phyloP scores from a whole-genome alignment of 2,888 invertebrate genomes.

The Leptarthrus brevirostris region DNA sequence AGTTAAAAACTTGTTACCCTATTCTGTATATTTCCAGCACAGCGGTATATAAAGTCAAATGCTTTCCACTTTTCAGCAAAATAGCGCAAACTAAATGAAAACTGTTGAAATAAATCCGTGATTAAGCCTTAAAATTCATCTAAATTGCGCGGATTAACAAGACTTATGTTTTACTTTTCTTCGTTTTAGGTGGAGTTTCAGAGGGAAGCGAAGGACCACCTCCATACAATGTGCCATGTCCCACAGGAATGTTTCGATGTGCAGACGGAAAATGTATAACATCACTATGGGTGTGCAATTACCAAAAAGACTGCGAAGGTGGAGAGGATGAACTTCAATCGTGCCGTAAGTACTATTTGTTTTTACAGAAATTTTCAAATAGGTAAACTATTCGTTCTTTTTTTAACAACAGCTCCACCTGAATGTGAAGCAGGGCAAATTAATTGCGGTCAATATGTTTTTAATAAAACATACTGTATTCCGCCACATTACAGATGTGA shows the following conservation, averaged over 20 bases:
- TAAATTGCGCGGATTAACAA: not conserved
- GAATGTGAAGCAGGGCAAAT: slow-evolving; percentile 93
- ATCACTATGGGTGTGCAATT: slow-evolving; percentile 89
- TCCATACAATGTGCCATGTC: slow-evolving; percentile 70
- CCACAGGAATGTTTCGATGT: slow-evolving; percentile 83
- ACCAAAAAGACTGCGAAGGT: slow-evolving; percentile 92
- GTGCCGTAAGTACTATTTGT: slow-evolving; percentile 79
- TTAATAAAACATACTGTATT: slow-evolving; percentile 96
- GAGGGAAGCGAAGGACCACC: slow-evolving; percentile 57
- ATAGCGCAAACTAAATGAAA: not conserved
- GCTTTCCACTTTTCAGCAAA: no score
- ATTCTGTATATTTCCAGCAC: no score
- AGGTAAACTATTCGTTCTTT: slow-evolving; percentile 1
- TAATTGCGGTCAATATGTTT: slow-evolving; percentile 92
- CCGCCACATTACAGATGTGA: slow-evolving; percentile 94
- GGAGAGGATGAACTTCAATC: slow-evolving; percentile 91
- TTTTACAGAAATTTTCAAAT: not conserved
- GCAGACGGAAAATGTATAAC: slow-evolving; percentile 90
- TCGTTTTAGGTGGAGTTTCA: slow-evolving; percentile 39
- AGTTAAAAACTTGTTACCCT: no score
- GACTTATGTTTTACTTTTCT: not conserved
- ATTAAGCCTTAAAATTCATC: not conserved
- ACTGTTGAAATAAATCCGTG: not conserved
- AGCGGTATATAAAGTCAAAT: no score
- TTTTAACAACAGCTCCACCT: slow-evolving; percentile 80